Conservation (phyloP, 1,140 invertebrate species). For the Globodera ellingtonae region DNA sequence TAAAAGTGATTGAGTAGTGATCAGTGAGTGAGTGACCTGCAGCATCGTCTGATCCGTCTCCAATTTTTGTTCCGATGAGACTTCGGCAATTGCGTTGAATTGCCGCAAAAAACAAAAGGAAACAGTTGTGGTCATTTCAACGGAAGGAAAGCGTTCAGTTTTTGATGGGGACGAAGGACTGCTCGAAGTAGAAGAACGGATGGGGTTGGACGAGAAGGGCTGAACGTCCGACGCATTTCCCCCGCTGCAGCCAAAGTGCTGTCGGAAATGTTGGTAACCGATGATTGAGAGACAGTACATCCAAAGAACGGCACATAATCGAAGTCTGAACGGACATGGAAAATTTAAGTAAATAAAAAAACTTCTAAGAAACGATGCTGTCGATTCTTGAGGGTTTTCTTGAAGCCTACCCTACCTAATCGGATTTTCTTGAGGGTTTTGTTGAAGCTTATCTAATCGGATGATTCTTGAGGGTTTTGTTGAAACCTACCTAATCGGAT, state of each 20-base stretch:
- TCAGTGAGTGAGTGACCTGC: background rate
- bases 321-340: background rate
- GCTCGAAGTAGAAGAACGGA: background rate
- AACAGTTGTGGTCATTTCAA: background rate
- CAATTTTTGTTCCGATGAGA: background rate
- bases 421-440: background rate
- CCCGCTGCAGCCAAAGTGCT: background rate
- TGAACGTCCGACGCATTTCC: background rate
- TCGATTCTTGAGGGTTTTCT: background rate
- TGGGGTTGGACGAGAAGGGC: background rate
- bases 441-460: background rate
- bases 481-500: background rate
- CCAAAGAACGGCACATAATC: background rate
- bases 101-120: background rate
- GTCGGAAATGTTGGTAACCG: constrained; percentile 2
- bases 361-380: too few species aligned
- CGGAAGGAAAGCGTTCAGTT: background rate
- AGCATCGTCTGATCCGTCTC: background rate
- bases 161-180: constrained; percentile 3
- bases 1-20: too few species aligned
- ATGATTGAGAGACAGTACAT: constrained; percentile 1
- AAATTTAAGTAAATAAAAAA: too few species aligned
- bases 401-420: background rate
- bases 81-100: constrained; percentile 4
- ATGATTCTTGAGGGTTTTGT: background rate